A percentile compares a stretch with the other conserved stretches of the same genome.
Conservation (phyloP, 2,888 invertebrate genomes). For the Agelastica alni region DNA sequence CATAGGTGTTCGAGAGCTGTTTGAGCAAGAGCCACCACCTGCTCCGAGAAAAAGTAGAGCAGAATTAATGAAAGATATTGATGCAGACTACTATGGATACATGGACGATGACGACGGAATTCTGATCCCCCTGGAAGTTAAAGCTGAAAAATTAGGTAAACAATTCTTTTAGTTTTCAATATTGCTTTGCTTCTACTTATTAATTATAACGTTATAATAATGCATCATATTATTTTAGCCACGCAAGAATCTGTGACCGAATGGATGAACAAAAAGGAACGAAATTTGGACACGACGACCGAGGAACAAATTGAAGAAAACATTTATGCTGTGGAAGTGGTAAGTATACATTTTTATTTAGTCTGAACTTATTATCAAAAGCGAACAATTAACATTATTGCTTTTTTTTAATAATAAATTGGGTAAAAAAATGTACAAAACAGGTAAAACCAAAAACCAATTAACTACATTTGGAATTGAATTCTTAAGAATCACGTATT, state of each 20-base stretch:
- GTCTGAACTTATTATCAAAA: no score
- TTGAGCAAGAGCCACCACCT: constrained; percentile 93
- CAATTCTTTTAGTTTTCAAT: no score
- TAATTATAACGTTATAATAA: no score
- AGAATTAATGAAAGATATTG: constrained; percentile 97
- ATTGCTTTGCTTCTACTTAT: no score
- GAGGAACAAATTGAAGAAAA: constrained; percentile 71
- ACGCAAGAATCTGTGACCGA: constrained; percentile 67
- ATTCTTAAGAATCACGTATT: no score
- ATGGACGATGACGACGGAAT: constrained; percentile 98
- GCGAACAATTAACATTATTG: no score
- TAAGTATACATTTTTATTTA: constrained; percentile 31
- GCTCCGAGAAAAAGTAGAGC: constrained; percentile 90
- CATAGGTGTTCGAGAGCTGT: constrained; percentile 95
- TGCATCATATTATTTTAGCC: constrained; percentile 50
- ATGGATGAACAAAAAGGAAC: constrained; percentile 71
- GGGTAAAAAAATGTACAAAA: no score
- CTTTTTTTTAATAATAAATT: no score
- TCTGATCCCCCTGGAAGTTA: constrained; percentile 83
- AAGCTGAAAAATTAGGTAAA: constrained; percentile 73
- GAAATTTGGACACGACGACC: constrained; percentile 59
- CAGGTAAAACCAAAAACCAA: no score
- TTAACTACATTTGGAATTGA: no score
- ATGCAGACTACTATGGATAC: constrained; percentile 99
- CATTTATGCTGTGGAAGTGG: constrained; percentile 68